A percentile compares a stretch with the other conserved stretches of the same genome.
These are phyloP conservation scores for Neomonachus schauinslandi DNA, from an alignment of 2,113 vertebrate genomes.

Conservation along the genomic window DNA sequence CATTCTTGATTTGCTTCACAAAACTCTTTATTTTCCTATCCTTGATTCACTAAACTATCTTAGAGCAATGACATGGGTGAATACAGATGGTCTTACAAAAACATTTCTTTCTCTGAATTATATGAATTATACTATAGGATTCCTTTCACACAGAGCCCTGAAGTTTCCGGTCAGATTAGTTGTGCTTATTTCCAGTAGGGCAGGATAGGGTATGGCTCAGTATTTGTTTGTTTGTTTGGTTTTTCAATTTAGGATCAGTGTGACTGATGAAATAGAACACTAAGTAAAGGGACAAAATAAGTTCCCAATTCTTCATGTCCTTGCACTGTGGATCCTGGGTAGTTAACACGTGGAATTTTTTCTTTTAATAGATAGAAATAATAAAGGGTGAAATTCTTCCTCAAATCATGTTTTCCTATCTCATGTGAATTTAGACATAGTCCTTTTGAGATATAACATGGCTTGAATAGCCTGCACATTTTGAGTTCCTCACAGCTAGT, in stretches of 20 bases:
- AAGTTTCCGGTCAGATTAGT: background rate
- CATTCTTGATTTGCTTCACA: slow-evolving; percentile 56
- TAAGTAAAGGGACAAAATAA: background rate
- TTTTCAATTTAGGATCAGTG: slow-evolving; percentile 31
- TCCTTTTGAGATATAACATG: background rate
- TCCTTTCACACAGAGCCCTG: slow-evolving; percentile 12
- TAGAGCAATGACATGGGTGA: slow-evolving; percentile 51
- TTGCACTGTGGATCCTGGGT: background rate
- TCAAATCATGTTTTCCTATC: background rate
- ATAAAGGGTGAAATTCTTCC: background rate
- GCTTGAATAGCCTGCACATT: background rate
- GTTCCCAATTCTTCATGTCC: background rate
- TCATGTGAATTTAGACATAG: background rate
- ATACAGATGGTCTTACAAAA: slow-evolving; percentile 58
- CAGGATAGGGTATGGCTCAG: background rate
- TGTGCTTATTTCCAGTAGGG: background rate
- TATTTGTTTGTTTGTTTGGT: background rate
- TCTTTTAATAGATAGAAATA: slow-evolving; percentile 22
- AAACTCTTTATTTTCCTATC: slow-evolving; percentile 75
- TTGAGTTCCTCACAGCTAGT: background rate
- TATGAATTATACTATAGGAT: background rate
- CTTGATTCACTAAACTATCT: slow-evolving; percentile 65
- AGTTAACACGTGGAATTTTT: background rate
- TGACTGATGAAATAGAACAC: background rate
- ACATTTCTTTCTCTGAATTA: slow-evolving; percentile 64